phyloP scores from a whole-genome alignment of 2,797 vertebrate species.

The Macroramphosus scolopax region DNA sequence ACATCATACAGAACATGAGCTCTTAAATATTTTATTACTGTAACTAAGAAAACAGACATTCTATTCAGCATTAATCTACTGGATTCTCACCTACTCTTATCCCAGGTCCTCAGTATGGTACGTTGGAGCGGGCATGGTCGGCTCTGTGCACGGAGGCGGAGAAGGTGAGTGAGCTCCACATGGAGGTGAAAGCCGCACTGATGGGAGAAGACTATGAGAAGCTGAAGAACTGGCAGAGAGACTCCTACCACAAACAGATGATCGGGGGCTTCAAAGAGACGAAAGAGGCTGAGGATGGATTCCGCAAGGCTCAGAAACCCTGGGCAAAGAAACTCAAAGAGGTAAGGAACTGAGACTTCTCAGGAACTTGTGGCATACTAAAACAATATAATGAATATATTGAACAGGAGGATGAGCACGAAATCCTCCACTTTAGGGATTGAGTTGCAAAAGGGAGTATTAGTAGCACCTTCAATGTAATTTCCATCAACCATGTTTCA shows the following conservation, averaged over 20 bases:
- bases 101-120: constrained; percentile 93
- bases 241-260: constrained; percentile 98
- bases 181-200: constrained; percentile 89
- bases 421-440: too few relatives aligned
- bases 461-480: too few relatives aligned
- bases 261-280: constrained; percentile 98
- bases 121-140: constrained; percentile 90
- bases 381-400: not conserved
- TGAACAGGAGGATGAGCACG: too few relatives aligned
- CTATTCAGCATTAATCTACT: too few relatives aligned
- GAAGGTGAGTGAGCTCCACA: constrained; percentile 95
- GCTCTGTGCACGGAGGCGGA: constrained; percentile 93
- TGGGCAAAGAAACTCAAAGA: constrained; percentile 99
- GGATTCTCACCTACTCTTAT: constrained; percentile 4
- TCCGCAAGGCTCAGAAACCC: constrained; percentile 97
- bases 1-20: too few relatives aligned
- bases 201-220: constrained; percentile 98
- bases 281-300: constrained; percentile 94
- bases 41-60: too few relatives aligned
- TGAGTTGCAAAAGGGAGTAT: too few relatives aligned
- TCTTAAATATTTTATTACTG: too few relatives aligned
- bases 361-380: not conserved
- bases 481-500: not conserved
- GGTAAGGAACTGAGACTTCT: too few relatives aligned
- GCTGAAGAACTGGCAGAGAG: constrained; percentile 98